Conservation (phyloP, 2,797 vertebrate genomes). For the Sebastes melanostomus region DNA sequence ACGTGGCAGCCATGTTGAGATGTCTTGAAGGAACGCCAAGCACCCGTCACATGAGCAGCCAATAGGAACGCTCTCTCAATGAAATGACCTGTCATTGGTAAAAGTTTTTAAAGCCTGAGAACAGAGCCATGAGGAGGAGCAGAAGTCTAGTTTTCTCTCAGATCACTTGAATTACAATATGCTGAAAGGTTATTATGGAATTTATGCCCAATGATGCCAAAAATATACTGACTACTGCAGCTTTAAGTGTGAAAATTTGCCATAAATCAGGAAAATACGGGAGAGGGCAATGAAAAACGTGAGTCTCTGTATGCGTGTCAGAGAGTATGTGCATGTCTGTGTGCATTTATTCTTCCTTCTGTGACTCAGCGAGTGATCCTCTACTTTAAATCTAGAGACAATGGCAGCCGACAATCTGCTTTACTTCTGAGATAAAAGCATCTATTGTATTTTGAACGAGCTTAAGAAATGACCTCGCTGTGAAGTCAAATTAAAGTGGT, state of each 20-base stretch:
- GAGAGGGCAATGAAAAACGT: no score
- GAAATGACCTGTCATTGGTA: no score
- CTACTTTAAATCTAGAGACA: neutral
- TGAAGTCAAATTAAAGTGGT: slow-evolving; percentile 18
- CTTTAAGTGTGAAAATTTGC: no score
- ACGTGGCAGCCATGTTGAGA: fast-evolving
- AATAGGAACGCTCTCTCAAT: no score
- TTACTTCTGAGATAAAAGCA: neutral
- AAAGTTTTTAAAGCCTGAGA: no score
- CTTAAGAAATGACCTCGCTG: neutral
- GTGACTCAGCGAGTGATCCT: neutral
- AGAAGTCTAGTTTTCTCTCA: no score
- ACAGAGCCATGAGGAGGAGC: no score
- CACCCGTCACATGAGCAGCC: fast-evolving
- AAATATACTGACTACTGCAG: fast-evolving
- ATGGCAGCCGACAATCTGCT: neutral
- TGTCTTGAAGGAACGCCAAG: no score
- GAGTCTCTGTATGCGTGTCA: neutral
- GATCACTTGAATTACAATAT: no score
- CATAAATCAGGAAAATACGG: no score
- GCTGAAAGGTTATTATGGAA: no score
- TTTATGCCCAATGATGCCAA: no score
- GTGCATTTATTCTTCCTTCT: neutral
- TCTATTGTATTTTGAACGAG: neutral
- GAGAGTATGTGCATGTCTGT: neutral